These are phyloP conservation scores for Vannuccia rotundouncinata DNA, from an alignment of 2,888 invertebrate genomes.

Conservation along the genomic window DNA sequence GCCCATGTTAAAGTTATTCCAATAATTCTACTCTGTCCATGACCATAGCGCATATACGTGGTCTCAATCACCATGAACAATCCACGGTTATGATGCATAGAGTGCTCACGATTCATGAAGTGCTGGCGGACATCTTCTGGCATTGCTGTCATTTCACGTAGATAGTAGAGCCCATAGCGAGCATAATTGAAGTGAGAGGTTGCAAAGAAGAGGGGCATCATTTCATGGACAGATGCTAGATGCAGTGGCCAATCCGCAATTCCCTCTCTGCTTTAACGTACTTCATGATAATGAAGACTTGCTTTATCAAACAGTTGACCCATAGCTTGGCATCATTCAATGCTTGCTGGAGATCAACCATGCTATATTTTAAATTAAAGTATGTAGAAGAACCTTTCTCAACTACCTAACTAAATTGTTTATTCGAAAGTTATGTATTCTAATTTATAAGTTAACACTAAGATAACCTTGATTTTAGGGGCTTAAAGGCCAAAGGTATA, in stretches of 20 bases:
- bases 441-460: too few relatives aligned
- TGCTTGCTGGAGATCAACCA: too few relatives aligned
- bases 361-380: too few relatives aligned
- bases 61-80: slow-evolving; percentile 28
- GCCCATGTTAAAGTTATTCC: slow-evolving; percentile 39
- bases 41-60: slow-evolving; percentile 28
- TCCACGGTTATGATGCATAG: slow-evolving; percentile 30
- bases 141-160: slow-evolving; percentile 5
- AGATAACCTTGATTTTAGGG: too few relatives aligned
- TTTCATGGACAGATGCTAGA: too few relatives aligned
- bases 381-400: too few relatives aligned
- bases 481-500: too few relatives aligned
- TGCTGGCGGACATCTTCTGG: slow-evolving; percentile 20
- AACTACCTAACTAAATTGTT: too few relatives aligned
- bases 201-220: slow-evolving; percentile 25
- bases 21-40: slow-evolving; percentile 38
- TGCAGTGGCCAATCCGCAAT: slow-evolving; percentile 28
- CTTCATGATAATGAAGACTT: slow-evolving; percentile 33
- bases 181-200: slow-evolving; percentile 7
- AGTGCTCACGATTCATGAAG: slow-evolving; percentile 29
- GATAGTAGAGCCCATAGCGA: slow-evolving; percentile 26
- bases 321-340: too few relatives aligned
- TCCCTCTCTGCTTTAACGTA: slow-evolving; percentile 34
- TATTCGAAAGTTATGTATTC: too few relatives aligned
- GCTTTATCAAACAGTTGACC: too few relatives aligned